These are phyloP conservation scores for Ceratina japonica DNA, from an alignment of 1,140 invertebrate species.

Conservation along the genomic window DNA sequence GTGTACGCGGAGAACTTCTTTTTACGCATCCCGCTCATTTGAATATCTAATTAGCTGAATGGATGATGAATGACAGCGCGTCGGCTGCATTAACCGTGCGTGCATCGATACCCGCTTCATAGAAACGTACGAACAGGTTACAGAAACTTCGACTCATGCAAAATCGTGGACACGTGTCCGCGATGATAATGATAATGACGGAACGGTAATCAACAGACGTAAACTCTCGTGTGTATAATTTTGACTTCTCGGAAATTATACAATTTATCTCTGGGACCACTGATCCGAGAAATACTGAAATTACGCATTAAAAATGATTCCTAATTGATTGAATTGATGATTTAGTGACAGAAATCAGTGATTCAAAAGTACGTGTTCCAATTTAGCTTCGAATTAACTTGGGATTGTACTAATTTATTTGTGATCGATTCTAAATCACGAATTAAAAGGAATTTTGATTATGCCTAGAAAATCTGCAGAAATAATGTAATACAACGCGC, in stretches of 20 bases:
- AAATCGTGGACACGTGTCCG: neutral
- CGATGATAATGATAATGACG: neutral
- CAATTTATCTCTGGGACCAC: neutral
- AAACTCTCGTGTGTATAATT: neutral
- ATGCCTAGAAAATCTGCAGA: too few relatives aligned
- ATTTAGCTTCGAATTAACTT: too few relatives aligned
- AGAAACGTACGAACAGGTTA: neutral
- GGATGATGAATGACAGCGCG: neutral
- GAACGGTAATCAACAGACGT: neutral
- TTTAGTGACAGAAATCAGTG: too few relatives aligned
- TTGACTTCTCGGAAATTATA: neutral
- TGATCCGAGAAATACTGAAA: neutral
- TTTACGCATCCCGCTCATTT: neutral
- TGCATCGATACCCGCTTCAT: neutral
- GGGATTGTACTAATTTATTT: too few relatives aligned
- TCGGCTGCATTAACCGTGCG: neutral
- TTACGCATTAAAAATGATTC: neutral
- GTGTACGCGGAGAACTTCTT: too few relatives aligned
- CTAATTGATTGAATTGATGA: too few relatives aligned
- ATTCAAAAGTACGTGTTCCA: too few relatives aligned
- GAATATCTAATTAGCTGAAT: slow-evolving; percentile 8
- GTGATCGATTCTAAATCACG: too few relatives aligned
- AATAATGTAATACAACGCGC: too few relatives aligned
- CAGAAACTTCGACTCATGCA: neutral
- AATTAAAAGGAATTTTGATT: too few relatives aligned